Conservation (phyloP, 2,113 vertebrate species). For the Ia io region DNA sequence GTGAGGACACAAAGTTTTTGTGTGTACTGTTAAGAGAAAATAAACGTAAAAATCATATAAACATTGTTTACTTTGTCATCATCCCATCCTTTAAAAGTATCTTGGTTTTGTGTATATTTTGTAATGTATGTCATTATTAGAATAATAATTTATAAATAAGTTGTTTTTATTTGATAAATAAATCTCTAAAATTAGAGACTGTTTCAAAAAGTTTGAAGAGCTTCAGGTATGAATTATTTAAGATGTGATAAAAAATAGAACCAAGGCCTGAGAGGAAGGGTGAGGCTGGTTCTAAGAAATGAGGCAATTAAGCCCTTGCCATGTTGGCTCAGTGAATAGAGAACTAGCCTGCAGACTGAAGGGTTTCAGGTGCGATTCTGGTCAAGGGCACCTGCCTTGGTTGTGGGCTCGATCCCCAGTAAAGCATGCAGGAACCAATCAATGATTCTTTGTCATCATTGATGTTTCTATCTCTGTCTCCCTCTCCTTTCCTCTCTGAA, state of each 20-base stretch:
- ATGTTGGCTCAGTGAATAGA: too few species aligned
- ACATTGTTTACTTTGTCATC: background rate
- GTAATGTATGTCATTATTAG: background rate
- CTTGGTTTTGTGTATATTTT: background rate
- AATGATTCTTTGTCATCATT: too few species aligned
- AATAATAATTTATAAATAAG: background rate
- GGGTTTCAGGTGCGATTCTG: too few species aligned
- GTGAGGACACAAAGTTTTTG: background rate
- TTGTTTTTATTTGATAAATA: background rate
- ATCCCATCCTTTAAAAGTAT: background rate
- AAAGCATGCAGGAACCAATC: too few species aligned
- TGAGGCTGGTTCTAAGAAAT: background rate
- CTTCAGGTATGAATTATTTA: background rate
- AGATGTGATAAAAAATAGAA: background rate
- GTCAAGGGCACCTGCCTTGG: too few species aligned
- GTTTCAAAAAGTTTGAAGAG: background rate
- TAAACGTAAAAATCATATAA: constrained; percentile 5
- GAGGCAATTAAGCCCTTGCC: background rate
- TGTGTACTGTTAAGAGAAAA: background rate
- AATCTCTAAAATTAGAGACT: background rate
- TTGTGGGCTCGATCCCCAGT: too few species aligned
- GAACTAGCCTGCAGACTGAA: too few species aligned
- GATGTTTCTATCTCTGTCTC: too few species aligned
- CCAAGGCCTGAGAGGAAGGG: background rate
- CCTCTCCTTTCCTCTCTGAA: too few species aligned